Evolutionary conservation across 2,797 vertebrate genomes (phyloP), one percentile per base, ranked within the genome.

Genomic region (Ambastaia sidthimunki): DNA sequence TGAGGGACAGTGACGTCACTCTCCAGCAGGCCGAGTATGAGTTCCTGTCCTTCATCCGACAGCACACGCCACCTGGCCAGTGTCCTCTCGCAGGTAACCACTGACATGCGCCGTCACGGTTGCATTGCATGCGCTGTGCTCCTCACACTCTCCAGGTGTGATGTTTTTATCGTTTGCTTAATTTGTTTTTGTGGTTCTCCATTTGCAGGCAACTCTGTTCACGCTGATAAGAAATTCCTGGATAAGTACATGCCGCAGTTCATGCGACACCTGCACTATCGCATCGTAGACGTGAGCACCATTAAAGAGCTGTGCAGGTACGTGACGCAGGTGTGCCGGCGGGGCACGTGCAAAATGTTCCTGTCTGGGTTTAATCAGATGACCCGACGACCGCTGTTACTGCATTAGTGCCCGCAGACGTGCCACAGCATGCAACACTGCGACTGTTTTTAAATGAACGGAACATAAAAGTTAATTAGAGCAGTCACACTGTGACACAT

Each of bases 221-320:
- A 99, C 0, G 98, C 96, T 2, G 98, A 99, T 91, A 99, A 98
- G 91, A 95, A 94, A 87, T 99, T 99, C 78, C 93, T 99, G 85
- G 96, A 98, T 85, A 99, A 98, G 88, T 95, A 93, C 89, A 99
- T 99, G 98, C 96, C 96, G 4, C 96, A 98, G 93, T 99, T 99
- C 85, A 98, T 98, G 96, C 93, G 92, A 86, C 98, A 99, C 74
- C 95, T 99, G 63, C 97, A 99, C 91, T 99, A 99, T 92, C 92
- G 98, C 80, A 99, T 99, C 87, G 89, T 99, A 11, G 98, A 99
- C 1, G 98, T 99, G 85, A 99, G 98, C 95, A 99, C 97, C 16
- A 91, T 99, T 86, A 99, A 99, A 88, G 98, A 99, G 70, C 94
- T 99, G 4, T 97, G 96, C 95, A 98, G 96, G 98, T 93, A 15